These are phyloP conservation scores for Notarius quadriscutis DNA, from an alignment of 2,113 vertebrate species.

Conservation along the genomic window DNA sequence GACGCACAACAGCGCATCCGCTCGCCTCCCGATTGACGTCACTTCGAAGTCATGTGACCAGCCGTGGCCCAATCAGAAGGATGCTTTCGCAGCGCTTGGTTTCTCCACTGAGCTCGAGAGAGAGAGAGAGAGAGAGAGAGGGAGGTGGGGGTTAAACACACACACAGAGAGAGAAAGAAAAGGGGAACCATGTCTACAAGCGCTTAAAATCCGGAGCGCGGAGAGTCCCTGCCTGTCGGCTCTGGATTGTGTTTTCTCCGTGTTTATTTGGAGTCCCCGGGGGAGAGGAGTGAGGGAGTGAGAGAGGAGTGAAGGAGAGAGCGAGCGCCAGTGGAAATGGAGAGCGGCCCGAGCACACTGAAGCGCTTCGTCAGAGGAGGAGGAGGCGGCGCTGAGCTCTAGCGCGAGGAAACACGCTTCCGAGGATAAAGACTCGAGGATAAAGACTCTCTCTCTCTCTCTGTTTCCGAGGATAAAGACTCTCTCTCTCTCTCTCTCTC, in stretches of 20 bases:
- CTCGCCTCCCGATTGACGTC: constrained; percentile 83
- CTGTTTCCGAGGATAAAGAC: too few relatives aligned
- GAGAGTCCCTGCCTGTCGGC: constrained; percentile 46
- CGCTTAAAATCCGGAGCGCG: constrained; percentile 55
- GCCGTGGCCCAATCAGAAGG: constrained; percentile 69
- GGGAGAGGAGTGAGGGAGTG: constrained; percentile 57
- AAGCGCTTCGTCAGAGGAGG: constrained; percentile 60
- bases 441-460: too few relatives aligned
- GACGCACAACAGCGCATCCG: constrained; percentile 75
- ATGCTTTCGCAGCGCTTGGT: constrained; percentile 66
- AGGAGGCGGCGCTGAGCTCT: constrained; percentile 47
- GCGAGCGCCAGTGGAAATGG: constrained; percentile 64
- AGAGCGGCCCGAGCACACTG: constrained; percentile 71
- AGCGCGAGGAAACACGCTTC: constrained; percentile 63
- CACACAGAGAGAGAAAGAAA: constrained; percentile 59
- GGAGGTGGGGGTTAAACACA: constrained; percentile 51
- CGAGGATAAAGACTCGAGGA: constrained; percentile 13
- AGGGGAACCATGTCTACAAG: constrained; percentile 64
- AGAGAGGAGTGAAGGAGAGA: constrained; percentile 54
- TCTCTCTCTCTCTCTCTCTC: too few relatives aligned
- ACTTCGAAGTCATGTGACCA: constrained; percentile 74
- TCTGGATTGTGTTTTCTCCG: constrained; percentile 45
- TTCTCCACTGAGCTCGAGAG: constrained; percentile 53
- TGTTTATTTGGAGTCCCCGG: neutral
- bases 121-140: constrained; percentile 55